Evolutionary conservation across 2,888 invertebrate species (phyloP), one percentile per base, ranked within the genome.

Genomic region (Leptura quadrifasciata): DNA sequence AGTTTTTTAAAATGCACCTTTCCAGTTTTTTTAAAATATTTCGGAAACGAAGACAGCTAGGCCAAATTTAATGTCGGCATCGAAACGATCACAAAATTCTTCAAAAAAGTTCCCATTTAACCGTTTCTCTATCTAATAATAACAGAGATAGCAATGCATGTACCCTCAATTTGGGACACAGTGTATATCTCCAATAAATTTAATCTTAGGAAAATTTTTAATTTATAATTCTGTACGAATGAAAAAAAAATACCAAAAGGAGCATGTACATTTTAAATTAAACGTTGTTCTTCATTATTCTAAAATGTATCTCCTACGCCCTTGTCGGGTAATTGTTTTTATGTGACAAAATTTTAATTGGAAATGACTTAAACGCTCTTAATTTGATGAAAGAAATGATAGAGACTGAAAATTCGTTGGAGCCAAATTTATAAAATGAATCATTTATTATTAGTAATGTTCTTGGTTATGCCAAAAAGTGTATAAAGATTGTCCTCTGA

Each of bases 401-500:
- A 39, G 39, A 47, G 35, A 60, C 35, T 21, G 18, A 57, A 58
- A 69, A 18, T 9, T 47, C 21, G 20, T 63, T 18, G 27, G 17
- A 24, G 61, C 72, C 72, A 72, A 72, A 72, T 71, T 71, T 71
- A 72, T 61, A 58, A 18, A 60, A 55, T 72, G 72, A 72, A 24
- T 72, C 72, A 72, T 72, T 63, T 54, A 57, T 71, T 71, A 71
- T 58, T 71, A 61, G 61, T 61, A 35, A 61, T 54, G 71, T 21
- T 61, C 20, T 15, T 8, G 47, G 15, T 27, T 54, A 60, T 71
- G 63, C 72, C 63, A 55, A 64, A n/a, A 61, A 54, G 27, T 61
- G 63, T 54, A 27, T 39, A 60, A 24, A 47, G 60, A 58, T 60
- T 54, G 27, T 39, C 17, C 21, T 27, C 35, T 31, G 57, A 47